These are phyloP conservation scores for Pantherophis vulpinus DNA, from an alignment of 2,797 vertebrate species.

Conservation along the genomic window DNA sequence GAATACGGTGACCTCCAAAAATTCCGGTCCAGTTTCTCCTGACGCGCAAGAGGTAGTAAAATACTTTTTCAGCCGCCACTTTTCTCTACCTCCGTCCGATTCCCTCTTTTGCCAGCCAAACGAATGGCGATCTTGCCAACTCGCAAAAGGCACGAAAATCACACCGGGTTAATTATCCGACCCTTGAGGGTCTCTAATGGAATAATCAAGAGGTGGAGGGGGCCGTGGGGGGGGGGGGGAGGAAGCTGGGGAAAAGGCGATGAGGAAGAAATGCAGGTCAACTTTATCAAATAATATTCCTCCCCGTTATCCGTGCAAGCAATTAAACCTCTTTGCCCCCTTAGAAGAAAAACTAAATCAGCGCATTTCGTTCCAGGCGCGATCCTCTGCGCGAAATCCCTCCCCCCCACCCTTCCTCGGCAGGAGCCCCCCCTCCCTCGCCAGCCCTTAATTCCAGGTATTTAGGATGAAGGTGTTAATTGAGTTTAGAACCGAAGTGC, in stretches of 20 bases:
- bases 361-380: neutral
- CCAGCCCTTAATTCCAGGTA: neutral
- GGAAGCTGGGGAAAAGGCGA: neutral
- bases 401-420: neutral
- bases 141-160: conserved; percentile 8
- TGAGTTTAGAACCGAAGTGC: neutral
- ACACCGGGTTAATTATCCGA: conserved; percentile 40
- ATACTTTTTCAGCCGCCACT: neutral
- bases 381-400: neutral
- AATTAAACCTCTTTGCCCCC: neutral
- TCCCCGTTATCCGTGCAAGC: neutral
- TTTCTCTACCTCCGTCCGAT: neutral
- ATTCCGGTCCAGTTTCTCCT: neutral
- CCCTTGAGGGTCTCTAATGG: conserved; percentile 52
- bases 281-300: neutral
- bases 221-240: no score
- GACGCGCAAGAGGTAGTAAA: neutral
- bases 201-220: conserved; percentile 41
- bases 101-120: neutral
- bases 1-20: neutral
- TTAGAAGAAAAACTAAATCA: neutral
- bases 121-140: neutral
- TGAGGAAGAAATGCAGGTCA: neutral
- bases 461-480: neutral
- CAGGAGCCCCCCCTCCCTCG: neutral